Evolutionary conservation across 2,113 vertebrate species (phyloP).

Genomic region (Muscicapa adusta): DNA sequence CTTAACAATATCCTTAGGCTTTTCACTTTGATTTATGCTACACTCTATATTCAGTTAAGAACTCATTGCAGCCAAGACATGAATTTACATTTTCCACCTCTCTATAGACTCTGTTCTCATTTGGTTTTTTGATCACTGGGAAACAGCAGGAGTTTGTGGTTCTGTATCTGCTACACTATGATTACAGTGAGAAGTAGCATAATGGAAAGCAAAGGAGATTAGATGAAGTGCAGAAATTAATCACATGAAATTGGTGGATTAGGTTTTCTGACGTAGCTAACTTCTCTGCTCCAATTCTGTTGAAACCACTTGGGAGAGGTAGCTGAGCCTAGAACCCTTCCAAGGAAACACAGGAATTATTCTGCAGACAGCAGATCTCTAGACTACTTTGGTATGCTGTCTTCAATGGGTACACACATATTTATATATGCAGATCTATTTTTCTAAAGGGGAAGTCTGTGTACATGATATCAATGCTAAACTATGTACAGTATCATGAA

Average conservation of each 20-base stretch:
- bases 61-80: not conserved
- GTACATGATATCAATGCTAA: not conserved
- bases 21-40: not conserved
- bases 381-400: not conserved
- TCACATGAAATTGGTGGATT: not conserved
- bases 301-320: not conserved
- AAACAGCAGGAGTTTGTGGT: not conserved
- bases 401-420: not conserved
- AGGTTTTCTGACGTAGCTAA: fast-evolving
- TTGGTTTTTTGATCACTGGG: not conserved
- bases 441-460: not conserved
- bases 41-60: not conserved
- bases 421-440: fast-evolving
- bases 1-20: not conserved
- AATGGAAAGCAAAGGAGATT: not conserved
- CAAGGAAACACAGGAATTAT: not conserved
- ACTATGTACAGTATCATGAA: not conserved
- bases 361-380: fast-evolving
- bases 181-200: not conserved
- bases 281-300: not conserved
- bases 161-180: not conserved
- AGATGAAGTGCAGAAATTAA: not conserved
- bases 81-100: not conserved
- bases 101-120: not conserved
- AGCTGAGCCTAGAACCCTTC: not conserved